Base-by-base conservation (phyloP, 2,797 vertebrate species). In the Diglossa cyanea region DNA sequence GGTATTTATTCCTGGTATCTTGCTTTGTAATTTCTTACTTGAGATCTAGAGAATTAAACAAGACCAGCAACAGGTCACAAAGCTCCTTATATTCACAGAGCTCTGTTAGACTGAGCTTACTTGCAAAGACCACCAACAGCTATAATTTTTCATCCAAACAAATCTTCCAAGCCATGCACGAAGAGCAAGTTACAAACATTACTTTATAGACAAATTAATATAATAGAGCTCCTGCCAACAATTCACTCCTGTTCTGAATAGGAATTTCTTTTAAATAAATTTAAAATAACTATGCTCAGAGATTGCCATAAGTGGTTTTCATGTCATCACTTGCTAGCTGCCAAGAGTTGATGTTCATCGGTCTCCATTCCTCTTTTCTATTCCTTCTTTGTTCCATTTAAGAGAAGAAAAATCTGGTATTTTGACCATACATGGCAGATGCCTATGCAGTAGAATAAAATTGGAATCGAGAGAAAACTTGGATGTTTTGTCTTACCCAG, bases 201-300 rank as follows among this genome's bases (percentile, higher is more conserved):
- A 73, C 19, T 62, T 87, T 92, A 61, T 35, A 83, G 33, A 81
- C 68, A 85, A 83, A 77, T 60, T 67, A 57, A 80, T 61, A 44
- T 48, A 48, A 51, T 7, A 62, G 4, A 94, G 55, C 33, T 72
- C 37, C 70, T 94, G 95, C 87, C 95, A 96, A 55, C 37, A 84
- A 35, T 61, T 81, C 68, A 75, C 47, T 95, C 10, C 42, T 85
- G 48, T 88, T 60, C 67, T 51, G 60, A 87, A 73, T 4, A 88
- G 37, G 26, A 62, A 78, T 94, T 87, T 91, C 80, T 94, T 88
- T 88, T 53, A 88, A 95, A 84, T 62, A 93, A 74, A 94, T 91
- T 90, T 92, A 71, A 95, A 94, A 71, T 79, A 90, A 88, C 80
- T 71, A 82, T 28, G 35, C 77, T 70, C 73, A 84, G 81, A 82